Evolutionary conservation across 2,797 vertebrate species (phyloP), one percentile per base, ranked within the genome.

Genomic region (Sardinella longiceps): DNA sequence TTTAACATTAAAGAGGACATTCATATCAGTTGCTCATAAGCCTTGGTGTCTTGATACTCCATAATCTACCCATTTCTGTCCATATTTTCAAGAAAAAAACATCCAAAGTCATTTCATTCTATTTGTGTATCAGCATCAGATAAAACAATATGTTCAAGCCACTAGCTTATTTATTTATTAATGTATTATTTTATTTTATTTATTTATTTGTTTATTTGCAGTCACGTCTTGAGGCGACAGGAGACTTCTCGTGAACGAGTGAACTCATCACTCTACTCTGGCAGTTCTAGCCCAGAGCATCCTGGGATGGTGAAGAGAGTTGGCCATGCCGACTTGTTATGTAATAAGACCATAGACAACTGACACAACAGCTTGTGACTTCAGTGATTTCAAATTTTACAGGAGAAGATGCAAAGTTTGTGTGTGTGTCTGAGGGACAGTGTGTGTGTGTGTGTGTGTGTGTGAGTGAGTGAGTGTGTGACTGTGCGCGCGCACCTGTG

Each of bases 81-180:
- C 28, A 74, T 14, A 74, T 33, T 74, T 74, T 12, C 28, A 33
- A 33, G 25, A 70, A 70, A 33, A 33, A 33, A 70, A 14, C 30
- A 28, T 15, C 30, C 30, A 6, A 28, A 6, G 30, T 37, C 12
- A 20, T 70, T 53, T 39, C 66, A 39, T 15, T 15, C 30, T 74
- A 74, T 74, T 74, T 74, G 30, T 74, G 30, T 9, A 10, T 12
- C 11, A 25, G 12, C 15, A 37, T 70, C 20, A 39, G 39, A 39
- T 74, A 74, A 74, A 39, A 74, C 66, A 74, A 74, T 74, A 37
- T 74, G 66, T 39, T 20, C 30, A 37, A 74, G 30, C 30, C 66
- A 2, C 30, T 39, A 14, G 25, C 25, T 66, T 66, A 66, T 66
- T 74, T 37, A 28, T 5, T 33, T 74, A 15, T 37, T 30, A 28